Base-by-base conservation (phyloP, 2,888 invertebrate species). In the Cataglyphis livida region DNA sequence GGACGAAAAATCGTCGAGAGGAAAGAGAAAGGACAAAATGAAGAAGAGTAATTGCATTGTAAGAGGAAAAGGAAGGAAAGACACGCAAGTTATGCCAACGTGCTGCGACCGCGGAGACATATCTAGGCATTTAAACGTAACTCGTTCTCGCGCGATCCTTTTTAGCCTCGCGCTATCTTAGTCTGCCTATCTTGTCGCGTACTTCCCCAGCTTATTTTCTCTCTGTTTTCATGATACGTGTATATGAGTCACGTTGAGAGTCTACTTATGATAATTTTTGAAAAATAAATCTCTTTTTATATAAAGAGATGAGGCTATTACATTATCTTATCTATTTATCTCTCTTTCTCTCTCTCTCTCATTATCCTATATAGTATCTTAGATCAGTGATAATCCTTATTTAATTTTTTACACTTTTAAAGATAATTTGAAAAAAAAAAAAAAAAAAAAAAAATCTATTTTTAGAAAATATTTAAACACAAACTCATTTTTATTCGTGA, bases 91-190 rank as follows among this genome's bases (percentile, higher is more conserved):
- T 73, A 41, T 44, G 12, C n/a, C 38, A 25, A 59, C 25, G 41
- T 21, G 59, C 25, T 54, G 82, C 85, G 62, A 57, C 74, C 81
- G 71, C 76, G 82, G 81, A 59, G 57, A 62, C 44, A 85, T 85
- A 87, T 75, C 83, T 78, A 86, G 91, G 85, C 88, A 91, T 91
- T 91, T 89, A 86, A 90, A 89, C 85, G 75, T 71, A 44, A 76
- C 21, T 64, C 48, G 70, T 73, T 73, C 59, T 38, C 25, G 25
- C 73, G 48, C 48, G 61, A 82, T 71, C 79, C 70, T 81, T 74
- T 79, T 44, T 82, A 35, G 64, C 51, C 28, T 44, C 62, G 18
- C 25, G 21, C 57, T 61, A 68, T 75, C 78, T 51, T 51, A 59
- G 25, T 38, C 51, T 62, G 41, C 48, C 75, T 65, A 48, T 62